Base-by-base conservation (phyloP, 2,888 invertebrate species). In the Helobdella robusta region DNA sequence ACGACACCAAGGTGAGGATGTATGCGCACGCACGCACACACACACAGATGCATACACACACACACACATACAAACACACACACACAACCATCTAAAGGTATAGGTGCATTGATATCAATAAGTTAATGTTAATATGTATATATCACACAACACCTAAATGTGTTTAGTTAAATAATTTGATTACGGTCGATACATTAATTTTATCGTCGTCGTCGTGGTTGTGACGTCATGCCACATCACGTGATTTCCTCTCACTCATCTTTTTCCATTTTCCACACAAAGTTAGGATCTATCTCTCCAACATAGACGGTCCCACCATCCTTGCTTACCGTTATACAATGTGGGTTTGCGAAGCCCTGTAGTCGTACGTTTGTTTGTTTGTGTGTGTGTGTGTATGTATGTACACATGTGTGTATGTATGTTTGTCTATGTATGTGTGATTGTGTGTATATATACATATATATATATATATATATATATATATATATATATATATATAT, bases 291-390 rank as follows among this genome's bases (percentile, higher is more conserved):
- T 25, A 91, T 81, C 76, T 91, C 90, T 0, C 87, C 89, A 0
- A 91, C 87, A 77, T 86, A 91, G 8, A 90, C 83, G 64, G 81
- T 76, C 56, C 81, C 81, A 30, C 87, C 89, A 78, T 88, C 85
- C 0, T 81, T 74, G 0, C 85, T 83, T 0, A 86, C 85, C n/a
- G 86, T 86, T 2, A 92, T 80, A 76, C 89, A 89, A 79, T 92
- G 92, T 0, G 91, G 91, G 76, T 85, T 85, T 63, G 81, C 77
- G 75, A 89, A 84, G 59, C 81, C 71, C 71, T 71, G 67, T 36
- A 32, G 11, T 1, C n/a, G 28, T 5, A 28, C 8, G 56, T 44
- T 15, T 44, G 44, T 44, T 18, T 44, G 15, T 44, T 18, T 44
- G 23, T n/a, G 18, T 23, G 23, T 23, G 23, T 52, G 52, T 40